Percentiles rank a stretch among this genome's conserved stretches.
These are phyloP conservation scores for Bagarius yarrelli DNA, from an alignment of 2,113 vertebrate genomes.

Conservation along the genomic window DNA sequence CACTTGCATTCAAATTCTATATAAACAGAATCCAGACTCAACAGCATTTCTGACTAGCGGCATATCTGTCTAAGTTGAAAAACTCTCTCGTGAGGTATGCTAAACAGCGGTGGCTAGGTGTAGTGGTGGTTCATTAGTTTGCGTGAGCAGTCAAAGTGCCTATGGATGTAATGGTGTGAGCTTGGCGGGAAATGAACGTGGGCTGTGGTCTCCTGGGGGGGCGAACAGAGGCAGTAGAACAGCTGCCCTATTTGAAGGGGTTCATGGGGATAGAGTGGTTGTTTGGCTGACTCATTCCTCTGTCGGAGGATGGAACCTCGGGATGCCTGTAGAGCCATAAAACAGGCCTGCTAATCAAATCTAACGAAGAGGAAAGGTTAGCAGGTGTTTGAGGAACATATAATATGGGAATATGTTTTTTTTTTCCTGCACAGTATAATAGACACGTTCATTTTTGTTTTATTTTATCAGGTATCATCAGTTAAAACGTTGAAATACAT, in stretches of 20 bases:
- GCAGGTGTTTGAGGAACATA: conserved; percentile 36
- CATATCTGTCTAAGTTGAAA: background rate
- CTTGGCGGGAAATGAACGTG: conserved; percentile 34
- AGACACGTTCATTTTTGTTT: background rate
- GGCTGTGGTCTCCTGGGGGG: conserved; percentile 42
- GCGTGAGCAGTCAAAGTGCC: conserved; percentile 29
- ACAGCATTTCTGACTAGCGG: conserved; percentile 4
- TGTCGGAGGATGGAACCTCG: conserved; percentile 43
- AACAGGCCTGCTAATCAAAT: conserved; percentile 37
- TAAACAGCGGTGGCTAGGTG: conserved; percentile 9
- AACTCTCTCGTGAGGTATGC: conserved; percentile 34
- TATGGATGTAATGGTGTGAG: conserved; percentile 44
- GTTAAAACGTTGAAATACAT: conserved; percentile 41
- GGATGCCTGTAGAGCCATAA: conserved; percentile 43
- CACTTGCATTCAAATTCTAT: background rate
- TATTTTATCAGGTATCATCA: background rate
- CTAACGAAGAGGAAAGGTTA: conserved; percentile 14
- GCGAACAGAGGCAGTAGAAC: conserved; percentile 33
- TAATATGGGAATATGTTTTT: background rate
- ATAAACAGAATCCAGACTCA: background rate
- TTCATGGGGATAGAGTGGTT: conserved; percentile 12
- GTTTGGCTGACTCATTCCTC: conserved; percentile 48
- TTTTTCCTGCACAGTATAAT: conserved; percentile 23
- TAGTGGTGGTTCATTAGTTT: conserved; percentile 18
- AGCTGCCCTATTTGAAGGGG: conserved; percentile 44